Evolutionary conservation across 2,113 vertebrate genomes (phyloP), one percentile per base, ranked within the genome.

Genomic region (Lepus europaeus): DNA sequence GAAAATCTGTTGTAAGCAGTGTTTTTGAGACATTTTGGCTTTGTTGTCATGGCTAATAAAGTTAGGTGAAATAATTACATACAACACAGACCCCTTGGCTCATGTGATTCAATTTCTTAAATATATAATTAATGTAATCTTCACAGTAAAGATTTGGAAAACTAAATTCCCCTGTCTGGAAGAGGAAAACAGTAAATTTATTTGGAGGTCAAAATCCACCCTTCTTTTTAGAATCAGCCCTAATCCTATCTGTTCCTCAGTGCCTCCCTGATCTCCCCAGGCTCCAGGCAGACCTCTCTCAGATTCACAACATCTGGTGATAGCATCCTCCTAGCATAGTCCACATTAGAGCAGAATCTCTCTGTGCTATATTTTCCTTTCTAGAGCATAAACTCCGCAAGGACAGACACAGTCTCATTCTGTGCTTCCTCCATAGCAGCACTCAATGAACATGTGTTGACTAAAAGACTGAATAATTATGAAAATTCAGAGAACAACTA

Each of bases 391-490:
- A 61, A 25, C n/a, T 95, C 45, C 39, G 13, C 25, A 31, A 49
- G n/a, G 59, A 19, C 70, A 87, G 23, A 89, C 9, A 49, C 25
- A 29, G 6, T 79, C 20, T 86, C 39, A 49, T 69, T 78, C 25
- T 82, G 77, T 79, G n/a, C 31, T 76, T 82, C 33, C 79, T 70
- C 74, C 84, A 69, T 2, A 49, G 25, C 39, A 80, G 72, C 69
- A 83, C 39, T 87, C 85, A 90, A 74, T 78, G 69, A 73, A 56
- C 82, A 82, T n/a, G 27, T 74, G n/a, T 73, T 86, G 29, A 89
- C 53, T 69, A 78, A 87, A 70, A 39, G 51, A 63, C 39, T 68
- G 23, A 91, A 74, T 6, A 83, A 29, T 59, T 96, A n/a, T 86
- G 56, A 89, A 79, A 80, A 86, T 92, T 87, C 84, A 90, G 70